Conservation (phyloP, 1,140 invertebrate genomes). For the Zophobas atratus region DNA sequence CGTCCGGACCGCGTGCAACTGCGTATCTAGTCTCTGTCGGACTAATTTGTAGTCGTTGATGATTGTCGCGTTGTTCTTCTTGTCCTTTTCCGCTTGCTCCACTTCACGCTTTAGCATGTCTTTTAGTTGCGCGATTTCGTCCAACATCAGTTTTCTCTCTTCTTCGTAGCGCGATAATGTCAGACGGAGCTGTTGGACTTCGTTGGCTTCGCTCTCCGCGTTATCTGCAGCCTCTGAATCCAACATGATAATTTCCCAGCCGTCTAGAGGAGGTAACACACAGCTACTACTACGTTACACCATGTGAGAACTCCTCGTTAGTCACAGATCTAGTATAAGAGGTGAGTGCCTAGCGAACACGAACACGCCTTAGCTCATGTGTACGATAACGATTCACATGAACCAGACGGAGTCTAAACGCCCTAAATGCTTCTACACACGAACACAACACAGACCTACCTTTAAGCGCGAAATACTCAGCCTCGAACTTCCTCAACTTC, state of each 20-base stretch:
- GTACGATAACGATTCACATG: neutral
- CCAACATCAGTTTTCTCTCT: constrained; percentile 85
- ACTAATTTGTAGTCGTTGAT: constrained; percentile 96
- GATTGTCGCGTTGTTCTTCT: constrained; percentile 79
- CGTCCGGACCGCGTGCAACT: constrained; percentile 78
- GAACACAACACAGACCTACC: constrained; percentile 69
- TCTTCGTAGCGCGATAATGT: constrained; percentile 85
- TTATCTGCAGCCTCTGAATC: constrained; percentile 80
- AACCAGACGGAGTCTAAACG: neutral
- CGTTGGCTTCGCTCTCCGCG: constrained; percentile 84
- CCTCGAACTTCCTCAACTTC: constrained; percentile 96
- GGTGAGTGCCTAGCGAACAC: neutral
- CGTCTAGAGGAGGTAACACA: constrained; percentile 62
- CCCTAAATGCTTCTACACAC: neutral
- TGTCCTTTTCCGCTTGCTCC: constrained; percentile 81
- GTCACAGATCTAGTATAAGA: constrained; percentile 12
- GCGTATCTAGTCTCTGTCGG: constrained; percentile 89
- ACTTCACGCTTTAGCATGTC: constrained; percentile 89
- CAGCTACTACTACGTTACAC: constrained; percentile 44
- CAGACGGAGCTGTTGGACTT: constrained; percentile 83
- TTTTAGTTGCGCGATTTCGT: constrained; percentile 86
- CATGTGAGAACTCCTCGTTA: constrained; percentile 45
- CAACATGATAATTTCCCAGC: constrained; percentile 67
- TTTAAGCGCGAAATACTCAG: constrained; percentile 90
- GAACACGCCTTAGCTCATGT: no score